phyloP scores from a whole-genome alignment of 2,113 vertebrate genomes.

The Lota lota region DNA sequence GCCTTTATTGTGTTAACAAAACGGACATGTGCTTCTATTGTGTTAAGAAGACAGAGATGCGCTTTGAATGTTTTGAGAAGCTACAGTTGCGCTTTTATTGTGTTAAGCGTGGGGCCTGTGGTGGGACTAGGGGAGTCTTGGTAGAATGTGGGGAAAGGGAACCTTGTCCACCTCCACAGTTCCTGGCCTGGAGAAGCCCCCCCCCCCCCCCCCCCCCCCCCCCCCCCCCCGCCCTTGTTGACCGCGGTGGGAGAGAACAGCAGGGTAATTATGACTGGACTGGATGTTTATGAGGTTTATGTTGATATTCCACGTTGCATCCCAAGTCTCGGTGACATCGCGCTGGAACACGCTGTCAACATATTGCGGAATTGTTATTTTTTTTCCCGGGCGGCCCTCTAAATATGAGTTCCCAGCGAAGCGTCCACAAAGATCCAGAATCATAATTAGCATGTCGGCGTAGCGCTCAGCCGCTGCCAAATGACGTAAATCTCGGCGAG shows the following conservation, averaged over 20 bases:
- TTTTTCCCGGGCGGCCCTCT: not conserved
- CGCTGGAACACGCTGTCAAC: constrained; percentile 57
- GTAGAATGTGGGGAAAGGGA: too few species aligned
- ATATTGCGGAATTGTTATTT: constrained; percentile 63
- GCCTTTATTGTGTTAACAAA: too few species aligned
- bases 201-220: constrained; percentile 43
- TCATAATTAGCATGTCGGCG: constrained; percentile 60
- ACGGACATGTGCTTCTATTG: too few species aligned
- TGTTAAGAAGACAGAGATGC: too few species aligned
- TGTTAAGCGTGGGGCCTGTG: too few species aligned
- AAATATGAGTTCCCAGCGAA: constrained; percentile 46
- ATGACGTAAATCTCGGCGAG: constrained; percentile 30
- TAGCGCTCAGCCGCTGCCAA: constrained; percentile 50
- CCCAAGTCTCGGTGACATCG: constrained; percentile 41
- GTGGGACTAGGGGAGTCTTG: too few species aligned
- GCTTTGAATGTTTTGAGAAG: too few species aligned
- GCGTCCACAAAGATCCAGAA: constrained; percentile 37
- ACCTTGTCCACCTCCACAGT: too few species aligned
- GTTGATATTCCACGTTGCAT: constrained; percentile 65
- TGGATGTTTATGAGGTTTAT: constrained; percentile 63
- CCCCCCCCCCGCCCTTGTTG: constrained; percentile 62
- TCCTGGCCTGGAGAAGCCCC: too few species aligned
- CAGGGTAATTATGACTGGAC: constrained; percentile 61
- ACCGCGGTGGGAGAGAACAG: constrained; percentile 63
- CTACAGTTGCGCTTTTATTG: too few species aligned